A percentile compares a stretch with the other conserved stretches of the same genome.
Conservation (phyloP, 2,888 invertebrate species). For the Cepaea hortensis region DNA sequence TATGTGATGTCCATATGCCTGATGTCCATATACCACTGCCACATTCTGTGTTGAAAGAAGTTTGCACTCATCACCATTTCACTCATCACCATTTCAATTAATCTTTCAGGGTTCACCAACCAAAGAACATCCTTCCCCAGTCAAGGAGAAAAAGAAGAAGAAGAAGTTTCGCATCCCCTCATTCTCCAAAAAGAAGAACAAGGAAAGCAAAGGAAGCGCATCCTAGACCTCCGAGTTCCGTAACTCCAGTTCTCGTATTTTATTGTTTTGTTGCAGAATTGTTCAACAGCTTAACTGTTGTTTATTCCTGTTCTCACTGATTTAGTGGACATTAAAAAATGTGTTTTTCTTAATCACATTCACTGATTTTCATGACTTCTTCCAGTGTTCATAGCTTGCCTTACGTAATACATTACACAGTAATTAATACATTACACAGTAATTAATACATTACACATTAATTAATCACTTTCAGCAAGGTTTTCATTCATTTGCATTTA, state of each 20-base stretch:
- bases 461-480: neutral
- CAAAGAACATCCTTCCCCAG: constrained; percentile 88
- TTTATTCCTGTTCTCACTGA: neutral
- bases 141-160: constrained; percentile 92
- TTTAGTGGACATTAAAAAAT: neutral
- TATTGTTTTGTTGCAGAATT: neutral
- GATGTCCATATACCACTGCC: no score
- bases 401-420: constrained; percentile 9
- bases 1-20: no score
- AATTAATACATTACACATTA: neutral
- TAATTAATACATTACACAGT: neutral
- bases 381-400: constrained; percentile 23
- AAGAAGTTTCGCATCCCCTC: constrained; percentile 98
- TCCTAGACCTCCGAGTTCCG: neutral
- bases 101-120: constrained; percentile 82
- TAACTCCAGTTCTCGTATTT: neutral
- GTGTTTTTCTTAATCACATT: no score
- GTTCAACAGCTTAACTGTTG: neutral
- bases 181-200: constrained; percentile 92
- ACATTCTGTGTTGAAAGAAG: no score
- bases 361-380: constrained; percentile 7
- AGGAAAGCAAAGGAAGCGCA: constrained; percentile 61
- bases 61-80: no score
- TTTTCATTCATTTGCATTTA: neutral
- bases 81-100: no score